A percentile compares a stretch with the other conserved stretches of the same genome.
These are phyloP conservation scores for Ciconia boyciana DNA, from an alignment of 2,113 vertebrate species.

Conservation along the genomic window DNA sequence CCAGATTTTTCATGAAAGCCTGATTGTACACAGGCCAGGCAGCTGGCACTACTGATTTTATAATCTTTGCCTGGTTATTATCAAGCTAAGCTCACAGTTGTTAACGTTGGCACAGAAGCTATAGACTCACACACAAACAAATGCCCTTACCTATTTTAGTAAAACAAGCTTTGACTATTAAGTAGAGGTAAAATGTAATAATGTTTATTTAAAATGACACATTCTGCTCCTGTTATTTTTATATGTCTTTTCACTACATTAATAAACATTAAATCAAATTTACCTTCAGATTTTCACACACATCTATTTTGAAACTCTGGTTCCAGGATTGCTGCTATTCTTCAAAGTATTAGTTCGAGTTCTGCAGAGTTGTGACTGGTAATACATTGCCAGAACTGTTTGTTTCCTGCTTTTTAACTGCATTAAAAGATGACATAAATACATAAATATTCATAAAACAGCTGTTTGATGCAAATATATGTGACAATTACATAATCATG, in stretches of 20 bases:
- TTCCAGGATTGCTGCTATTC: not conserved
- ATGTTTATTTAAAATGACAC: not conserved
- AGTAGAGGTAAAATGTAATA: not conserved
- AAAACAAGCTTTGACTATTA: not conserved
- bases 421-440: not conserved
- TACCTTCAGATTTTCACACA: not conserved
- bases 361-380: not conserved
- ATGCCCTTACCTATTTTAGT: not conserved
- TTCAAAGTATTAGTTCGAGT: not conserved
- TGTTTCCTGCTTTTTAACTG: not conserved
- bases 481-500: not conserved
- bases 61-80: not conserved
- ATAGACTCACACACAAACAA: not conserved
- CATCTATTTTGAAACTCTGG: not conserved
- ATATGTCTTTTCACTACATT: not conserved
- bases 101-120: not conserved
- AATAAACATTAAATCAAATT: not conserved
- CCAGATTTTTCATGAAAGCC: conserved; percentile 40
- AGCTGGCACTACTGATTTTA: conserved; percentile 40
- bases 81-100: conserved; percentile 10
- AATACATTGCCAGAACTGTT: not conserved
- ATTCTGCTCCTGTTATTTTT: not conserved
- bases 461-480: not conserved
- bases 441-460: not conserved
- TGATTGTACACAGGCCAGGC: conserved; percentile 14